Base-by-base conservation (phyloP, 2,888 invertebrate species). In the Tachina lurida region DNA sequence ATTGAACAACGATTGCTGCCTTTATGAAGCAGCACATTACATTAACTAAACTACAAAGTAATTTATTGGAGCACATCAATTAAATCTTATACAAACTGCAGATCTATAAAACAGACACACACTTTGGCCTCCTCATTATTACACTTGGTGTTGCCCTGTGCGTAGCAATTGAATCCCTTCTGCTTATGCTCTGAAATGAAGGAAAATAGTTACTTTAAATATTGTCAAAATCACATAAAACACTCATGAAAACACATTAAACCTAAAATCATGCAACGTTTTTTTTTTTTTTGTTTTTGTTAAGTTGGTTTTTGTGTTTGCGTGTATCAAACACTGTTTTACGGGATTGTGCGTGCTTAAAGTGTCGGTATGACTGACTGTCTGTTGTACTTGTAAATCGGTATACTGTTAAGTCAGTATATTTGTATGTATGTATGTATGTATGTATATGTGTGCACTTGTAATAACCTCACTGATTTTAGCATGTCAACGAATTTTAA, bases 31-130 rank as follows among this genome's bases (percentile, higher is more conserved):
- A 63, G 19, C 13, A 63, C 56, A 31, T 19, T 10, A 63, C 68
- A 74, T 60, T 68, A 81, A 75, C 60, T 60, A 54, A 68, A 74
- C 67, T 68, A 75, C n/a, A n/a, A n/a, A n/a, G 81, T 62, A 75
- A 75, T 75, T 81, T 81, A 81, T 75, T 81, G 68, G 75, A 81
- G 75, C 81, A 81, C 62, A 75, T 81, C 75, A 75, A 81, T 81
- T 75, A 81, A 68, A 81, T 75, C 68, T 47, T 39, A 45, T 47
- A 70, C 81, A 81, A 74, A 67, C 60, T 60, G 67, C 45, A 68
- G 62, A 31, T 3, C 41, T 22, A 56, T 75, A 68, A 81, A 68
- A 54, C 39, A 52, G 65, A 74, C 52, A 74, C 68, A 45, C 67
- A 54, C 43, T 45, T 76, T 65, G 45, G 45, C 13, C 65, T 65